Conservation (phyloP, 30 jellyfish, hydroid and myxozoan species). For the Aurelia sp. region DNA sequence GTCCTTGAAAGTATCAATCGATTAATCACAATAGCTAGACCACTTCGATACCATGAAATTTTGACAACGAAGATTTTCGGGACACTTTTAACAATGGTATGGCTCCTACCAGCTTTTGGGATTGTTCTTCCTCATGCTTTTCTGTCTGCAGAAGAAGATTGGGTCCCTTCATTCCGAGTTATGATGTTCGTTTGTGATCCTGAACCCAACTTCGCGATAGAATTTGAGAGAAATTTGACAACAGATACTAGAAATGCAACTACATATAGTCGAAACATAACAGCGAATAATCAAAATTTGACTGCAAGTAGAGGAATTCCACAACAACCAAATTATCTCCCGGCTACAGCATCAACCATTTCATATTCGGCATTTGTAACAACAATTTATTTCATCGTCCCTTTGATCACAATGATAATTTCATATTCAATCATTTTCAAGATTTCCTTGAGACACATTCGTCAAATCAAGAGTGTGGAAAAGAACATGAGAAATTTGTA, state of each 20-base stretch:
- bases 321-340: background rate
- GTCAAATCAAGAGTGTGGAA: slow-evolving; percentile 55
- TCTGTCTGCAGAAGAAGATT: background rate
- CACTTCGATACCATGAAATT: slow-evolving; percentile 30
- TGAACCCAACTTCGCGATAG: too few relatives aligned
- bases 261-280: background rate
- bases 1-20: slow-evolving; percentile 66
- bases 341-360: background rate
- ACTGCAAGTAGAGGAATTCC: background rate
- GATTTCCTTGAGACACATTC: slow-evolving; percentile 58
- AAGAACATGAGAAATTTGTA: slow-evolving; percentile 38
- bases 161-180: slow-evolving; percentile 53
- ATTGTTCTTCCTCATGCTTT: slow-evolving; percentile 26
- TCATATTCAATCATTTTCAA: slow-evolving; percentile 62
- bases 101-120: slow-evolving; percentile 61
- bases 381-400: slow-evolving; percentile 31
- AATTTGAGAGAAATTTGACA: too few relatives aligned
- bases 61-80: slow-evolving; percentile 24
- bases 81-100: slow-evolving; percentile 10
- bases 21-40: slow-evolving; percentile 57
- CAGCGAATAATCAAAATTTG: background rate
- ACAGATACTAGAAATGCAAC: too few relatives aligned
- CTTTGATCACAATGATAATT: slow-evolving; percentile 39
- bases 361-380: slow-evolving; percentile 35
- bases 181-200: slow-evolving; percentile 62